These are phyloP conservation scores for Murina feae DNA, from an alignment of 2,113 vertebrate genomes.

Conservation along the genomic window DNA sequence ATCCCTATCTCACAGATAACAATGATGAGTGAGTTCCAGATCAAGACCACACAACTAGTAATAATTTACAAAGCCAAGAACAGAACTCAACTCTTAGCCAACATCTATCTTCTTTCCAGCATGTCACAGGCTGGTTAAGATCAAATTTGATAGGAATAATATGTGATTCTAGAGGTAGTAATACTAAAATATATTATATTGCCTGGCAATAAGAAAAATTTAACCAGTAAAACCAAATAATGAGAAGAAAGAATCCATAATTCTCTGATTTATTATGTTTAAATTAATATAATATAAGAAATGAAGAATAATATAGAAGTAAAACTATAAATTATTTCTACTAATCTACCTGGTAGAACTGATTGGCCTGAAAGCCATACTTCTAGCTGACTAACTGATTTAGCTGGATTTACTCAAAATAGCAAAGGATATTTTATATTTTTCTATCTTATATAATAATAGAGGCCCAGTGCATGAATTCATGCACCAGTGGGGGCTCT, in stretches of 20 bases:
- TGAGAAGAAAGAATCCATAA: background rate
- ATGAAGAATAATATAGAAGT: background rate
- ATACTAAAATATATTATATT: background rate
- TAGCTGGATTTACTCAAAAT: background rate
- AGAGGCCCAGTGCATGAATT: no score
- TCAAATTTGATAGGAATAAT: background rate
- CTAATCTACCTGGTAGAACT: background rate
- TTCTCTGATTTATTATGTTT: background rate
- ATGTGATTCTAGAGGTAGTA: background rate
- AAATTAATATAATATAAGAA: background rate
- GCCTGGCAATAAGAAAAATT: background rate
- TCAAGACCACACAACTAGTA: background rate
- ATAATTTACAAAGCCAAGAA: background rate
- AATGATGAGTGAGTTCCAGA: background rate
- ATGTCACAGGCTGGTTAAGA: background rate
- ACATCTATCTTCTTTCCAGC: background rate
- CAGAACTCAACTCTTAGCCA: background rate
- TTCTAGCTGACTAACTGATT: background rate
- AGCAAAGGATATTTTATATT: background rate
- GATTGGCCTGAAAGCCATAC: background rate
- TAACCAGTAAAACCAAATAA: background rate
- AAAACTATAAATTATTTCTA: background rate
- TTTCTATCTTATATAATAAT: background rate
- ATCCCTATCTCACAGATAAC: background rate
- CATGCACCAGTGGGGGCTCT: no score